Conservation (phyloP, 2,888 invertebrate species). For the Troides oblongomaculatus region DNA sequence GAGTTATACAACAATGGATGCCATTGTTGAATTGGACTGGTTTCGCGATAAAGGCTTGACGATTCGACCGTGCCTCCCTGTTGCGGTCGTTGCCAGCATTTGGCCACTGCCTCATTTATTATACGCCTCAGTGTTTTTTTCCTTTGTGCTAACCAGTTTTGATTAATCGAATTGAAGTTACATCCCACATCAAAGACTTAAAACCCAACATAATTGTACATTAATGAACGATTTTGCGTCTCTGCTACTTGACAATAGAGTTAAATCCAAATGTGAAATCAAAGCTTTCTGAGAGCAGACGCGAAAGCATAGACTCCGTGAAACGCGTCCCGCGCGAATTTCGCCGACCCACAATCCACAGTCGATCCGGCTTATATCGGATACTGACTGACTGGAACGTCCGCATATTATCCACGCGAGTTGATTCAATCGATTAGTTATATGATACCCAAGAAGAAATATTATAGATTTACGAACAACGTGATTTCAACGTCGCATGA, state of each 20-base stretch:
- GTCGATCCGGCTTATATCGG: slow-evolving; percentile 26
- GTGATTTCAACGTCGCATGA: slow-evolving; percentile 24
- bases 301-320: slow-evolving; percentile 45
- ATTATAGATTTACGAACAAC: background rate
- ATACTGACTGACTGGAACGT: slow-evolving; percentile 40
- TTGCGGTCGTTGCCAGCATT: slow-evolving; percentile 42
- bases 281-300: slow-evolving; percentile 45
- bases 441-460: slow-evolving; percentile 1
- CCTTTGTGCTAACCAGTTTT: slow-evolving; percentile 20
- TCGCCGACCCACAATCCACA: slow-evolving; percentile 58
- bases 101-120: slow-evolving; percentile 44
- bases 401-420: slow-evolving; percentile 37
- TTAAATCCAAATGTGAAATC: slow-evolving; percentile 53
- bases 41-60: slow-evolving; percentile 50
- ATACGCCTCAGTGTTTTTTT: slow-evolving; percentile 29
- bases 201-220: slow-evolving; percentile 27
- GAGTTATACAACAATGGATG: slow-evolving; percentile 47
- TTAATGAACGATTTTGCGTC: slow-evolving; percentile 45
- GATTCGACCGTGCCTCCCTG: slow-evolving; percentile 8
- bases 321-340: slow-evolving; percentile 50
- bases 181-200: slow-evolving; percentile 10
- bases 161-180: slow-evolving; percentile 9
- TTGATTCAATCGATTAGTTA: background rate
- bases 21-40: slow-evolving; percentile 60
- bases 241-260: slow-evolving; percentile 54